Evolutionary conservation across 2,888 invertebrate species (phyloP), one percentile per base, ranked within the genome.

Genomic region (Apamea monoglypha): DNA sequence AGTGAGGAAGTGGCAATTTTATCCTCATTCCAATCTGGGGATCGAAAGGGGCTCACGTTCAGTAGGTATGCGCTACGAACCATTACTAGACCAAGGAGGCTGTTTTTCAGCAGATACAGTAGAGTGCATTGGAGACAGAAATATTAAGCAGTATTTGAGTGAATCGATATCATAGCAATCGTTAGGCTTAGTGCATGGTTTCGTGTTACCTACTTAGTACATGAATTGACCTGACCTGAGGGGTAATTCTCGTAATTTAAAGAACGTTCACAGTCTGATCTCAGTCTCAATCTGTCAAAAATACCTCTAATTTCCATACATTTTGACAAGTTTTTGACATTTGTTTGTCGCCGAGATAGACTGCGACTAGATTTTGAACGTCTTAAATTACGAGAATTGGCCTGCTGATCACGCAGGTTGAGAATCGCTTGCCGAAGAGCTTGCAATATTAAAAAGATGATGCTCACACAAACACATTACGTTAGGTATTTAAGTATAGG

Each of bases 381-480:
- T n/a, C n/a, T n/a, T n/a, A n/a, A n/a, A n/a, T n/a, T n/a, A n/a
- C n/a, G n/a, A n/a, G n/a, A n/a, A n/a, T n/a, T n/a, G n/a, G 7
- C 7, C 44, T 12, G 10, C 44, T 44, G 47, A 47, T 47, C 29
- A 25, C 12, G 1, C 40, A 82, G 32, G 16, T 86, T 83, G 87
- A 86, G 47, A 63, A 86, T 8, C 75, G 1, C 18, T 50, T 47
- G n/a, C 12, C 18, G 14, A 21, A 67, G 29, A 70, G 47, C 7
- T 61, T 0, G 5, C 25, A 64, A 53, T 59, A 44, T 44, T 61
- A 32, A 73, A 32, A 86, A 76, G 21, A 82, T 44, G 44, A 61
- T 71, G 66, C 44, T 44, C 61, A 29, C 10, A 25, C 7, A 74
- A 70, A 82, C 32, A 32, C 32, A 59, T 66, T 61, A 50, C 16